Evolutionary conservation across 2,797 vertebrate genomes (phyloP), one percentile per base, ranked within the genome.

Genomic region (Squalus acanthias): DNA sequence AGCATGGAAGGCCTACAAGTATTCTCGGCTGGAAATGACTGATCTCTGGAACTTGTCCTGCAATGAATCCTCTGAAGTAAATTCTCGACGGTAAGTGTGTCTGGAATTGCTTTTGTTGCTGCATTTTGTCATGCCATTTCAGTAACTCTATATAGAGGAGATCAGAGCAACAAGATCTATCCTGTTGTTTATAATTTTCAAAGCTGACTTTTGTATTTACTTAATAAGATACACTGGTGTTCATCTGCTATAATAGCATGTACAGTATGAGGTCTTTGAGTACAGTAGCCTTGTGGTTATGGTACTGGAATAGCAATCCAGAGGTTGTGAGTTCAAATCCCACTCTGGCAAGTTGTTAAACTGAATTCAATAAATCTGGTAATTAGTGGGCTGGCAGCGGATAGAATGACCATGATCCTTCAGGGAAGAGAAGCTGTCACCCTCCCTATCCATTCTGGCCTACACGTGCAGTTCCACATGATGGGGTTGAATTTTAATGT

Each of bases 31-130:
- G 97, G 97, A 97, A 85, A 97, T 98, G 29, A 97, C 98, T 65
- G 98, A 98, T 33, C 97, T 98, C 91, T 98, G 98, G 98, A 98
- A 98, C 96, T 97, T 98, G 97, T 98, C 98, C 94, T 98, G 97
- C 97, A 98, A 98, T 0, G 98, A 98, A 97, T 98, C 98, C 76
- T 98, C 98, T 53, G 97, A 98, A 97, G 96, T 97, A 96, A 98
- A 98, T 97, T 97, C 97, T 96, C 97, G 98, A 97, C 98, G 98
- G 98, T 98, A 98, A 98, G 97, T 17, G 79, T 60, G 1, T 67
- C 79, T 96, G 70, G 5, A 76, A 60, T 76, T 95, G 13, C 60
- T n/a, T 72, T 13, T 20, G 26, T 74, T 74, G 46, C 70, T 57
- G 70, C 50, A 29, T 76, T n/a, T 95, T 76, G 13, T 53, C 29